Evolutionary conservation across 2,888 invertebrate genomes (phyloP).

Genomic region (Caenorhabditis panamensis): DNA sequence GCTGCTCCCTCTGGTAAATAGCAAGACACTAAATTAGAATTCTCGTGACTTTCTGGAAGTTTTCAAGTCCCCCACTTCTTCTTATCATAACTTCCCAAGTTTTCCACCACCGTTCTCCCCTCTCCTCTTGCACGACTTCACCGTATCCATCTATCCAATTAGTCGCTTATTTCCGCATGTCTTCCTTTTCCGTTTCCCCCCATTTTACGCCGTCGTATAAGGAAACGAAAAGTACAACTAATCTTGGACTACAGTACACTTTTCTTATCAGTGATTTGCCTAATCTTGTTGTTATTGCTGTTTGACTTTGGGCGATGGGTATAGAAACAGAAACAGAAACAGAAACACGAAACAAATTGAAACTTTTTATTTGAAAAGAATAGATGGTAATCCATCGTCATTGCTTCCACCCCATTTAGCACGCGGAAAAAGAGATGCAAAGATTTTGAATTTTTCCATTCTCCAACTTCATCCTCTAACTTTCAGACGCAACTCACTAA

Average conservation of each 20-base stretch:
- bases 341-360: conserved; percentile 16
- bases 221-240: conserved; percentile 26
- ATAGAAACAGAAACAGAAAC: too few species aligned
- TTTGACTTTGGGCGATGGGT: too few species aligned
- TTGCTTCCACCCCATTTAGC: conserved; percentile 11
- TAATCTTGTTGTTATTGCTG: background rate
- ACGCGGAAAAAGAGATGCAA: conserved; percentile 1
- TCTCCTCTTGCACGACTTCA: conserved; percentile 6
- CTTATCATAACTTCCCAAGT: background rate
- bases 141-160: conserved; percentile 1
- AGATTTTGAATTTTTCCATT: background rate
- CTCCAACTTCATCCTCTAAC: too few species aligned
- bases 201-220: conserved; percentile 9
- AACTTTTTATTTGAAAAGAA: background rate
- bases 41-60: too few species aligned
- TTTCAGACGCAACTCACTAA: conserved; percentile 77
- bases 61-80: background rate
- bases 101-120: background rate
- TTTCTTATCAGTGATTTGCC: conserved; percentile 6
- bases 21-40: too few species aligned
- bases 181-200: conserved; percentile 17
- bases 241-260: conserved; percentile 15
- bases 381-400: conserved; percentile 3
- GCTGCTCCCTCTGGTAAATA: too few species aligned
- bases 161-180: conserved; percentile 40